Evolutionary conservation across 2,797 vertebrate species (phyloP).

Genomic region (Vireo griseus): DNA sequence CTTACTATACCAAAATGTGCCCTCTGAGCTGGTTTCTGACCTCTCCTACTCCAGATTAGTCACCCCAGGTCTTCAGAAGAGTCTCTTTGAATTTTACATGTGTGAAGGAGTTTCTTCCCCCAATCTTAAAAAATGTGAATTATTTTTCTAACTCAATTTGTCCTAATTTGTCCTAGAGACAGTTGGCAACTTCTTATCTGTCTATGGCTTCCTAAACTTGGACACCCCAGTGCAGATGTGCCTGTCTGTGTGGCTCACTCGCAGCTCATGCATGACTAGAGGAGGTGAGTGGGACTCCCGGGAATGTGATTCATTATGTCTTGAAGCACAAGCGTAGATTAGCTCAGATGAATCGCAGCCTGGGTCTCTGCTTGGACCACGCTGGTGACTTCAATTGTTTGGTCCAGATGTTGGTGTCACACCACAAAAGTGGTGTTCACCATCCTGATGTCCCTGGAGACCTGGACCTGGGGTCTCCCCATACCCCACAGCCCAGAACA

Average conservation of each 20-base stretch:
- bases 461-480: accelerated
- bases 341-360: neutral
- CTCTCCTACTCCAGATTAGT: neutral
- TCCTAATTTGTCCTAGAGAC: neutral
- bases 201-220: neutral
- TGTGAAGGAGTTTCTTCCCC: neutral
- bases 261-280: accelerated
- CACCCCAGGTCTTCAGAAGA: neutral
- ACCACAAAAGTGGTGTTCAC: neutral
- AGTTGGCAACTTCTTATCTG: neutral
- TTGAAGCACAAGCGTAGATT: neutral
- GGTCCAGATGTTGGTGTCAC: neutral
- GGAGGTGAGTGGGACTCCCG: accelerated
- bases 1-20: neutral
- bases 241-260: accelerated
- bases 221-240: neutral
- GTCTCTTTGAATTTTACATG: neutral
- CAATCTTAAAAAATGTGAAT: neutral
- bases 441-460: neutral
- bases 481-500: too few relatives aligned
- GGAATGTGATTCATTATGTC: accelerated
- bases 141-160: neutral
- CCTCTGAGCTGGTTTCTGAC: neutral
- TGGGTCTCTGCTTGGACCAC: neutral
- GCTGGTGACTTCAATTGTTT: neutral